Evolutionary conservation across 2,113 vertebrate species (phyloP), one percentile per base, ranked within the genome.

Genomic region (Ornithorhynchus anatinus): DNA sequence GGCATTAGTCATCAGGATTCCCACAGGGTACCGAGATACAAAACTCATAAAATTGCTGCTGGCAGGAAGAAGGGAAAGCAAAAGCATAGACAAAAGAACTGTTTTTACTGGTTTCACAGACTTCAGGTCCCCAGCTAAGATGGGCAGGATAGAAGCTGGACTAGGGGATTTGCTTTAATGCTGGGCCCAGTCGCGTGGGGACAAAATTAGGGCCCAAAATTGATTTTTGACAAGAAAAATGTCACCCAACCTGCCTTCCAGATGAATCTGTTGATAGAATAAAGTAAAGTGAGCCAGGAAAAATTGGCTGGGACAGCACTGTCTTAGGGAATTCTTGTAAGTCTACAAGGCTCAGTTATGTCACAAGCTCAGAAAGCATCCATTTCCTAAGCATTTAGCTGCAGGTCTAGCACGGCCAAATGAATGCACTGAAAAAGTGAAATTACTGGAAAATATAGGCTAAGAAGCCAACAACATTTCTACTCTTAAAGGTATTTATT

Each of bases 381-480:
- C 57, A 68, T 60, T 68, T 75, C 52, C 38, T 60, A 75, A 48
- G 19, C 32, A 69, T 60, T 70, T 76, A 50, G 69, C 44, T 64
- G 59, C 72, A 73, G n/a, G 11, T 59, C 20, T 57, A 61, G 23
- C 9, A 81, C 50, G 29, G 59, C 29, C 27, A 25, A n/a, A n/a
- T n/a, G n/a, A n/a, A n/a, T n/a, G n/a, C n/a, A n/a, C n/a, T n/a
- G n/a, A n/a, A n/a, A n/a, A 75, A 73, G 25, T 56, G 25, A 70
- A 73, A 37, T 14, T 27, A 59, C 25, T 52, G 25, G 23, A 16
- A 29, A 22, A 48, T 29, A 2, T 29, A 29, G 25, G 16, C 15
- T 29, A n/a, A n/a, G n/a, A n/a, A n/a, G n/a, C n/a, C n/a, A n/a
- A n/a, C n/a, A n/a, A n/a, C n/a, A n/a, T n/a, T n/a, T n/a, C n/a